These are phyloP conservation scores for Nerophis lumbriciformis DNA, from an alignment of 2,113 vertebrate species.

Conservation along the genomic window DNA sequence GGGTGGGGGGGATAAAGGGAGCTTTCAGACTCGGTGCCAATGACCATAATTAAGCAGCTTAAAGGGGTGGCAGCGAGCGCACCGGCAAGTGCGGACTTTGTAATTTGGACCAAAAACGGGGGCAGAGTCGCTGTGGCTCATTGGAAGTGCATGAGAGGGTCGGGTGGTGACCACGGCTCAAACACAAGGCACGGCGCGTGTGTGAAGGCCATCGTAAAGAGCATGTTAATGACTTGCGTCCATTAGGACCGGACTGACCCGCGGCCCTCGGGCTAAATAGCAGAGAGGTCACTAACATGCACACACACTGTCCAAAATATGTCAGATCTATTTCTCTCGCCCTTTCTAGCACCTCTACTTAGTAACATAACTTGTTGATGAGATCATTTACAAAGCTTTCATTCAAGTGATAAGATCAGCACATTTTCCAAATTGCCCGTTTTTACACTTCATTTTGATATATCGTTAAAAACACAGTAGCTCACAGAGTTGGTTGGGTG, in stretches of 20 bases:
- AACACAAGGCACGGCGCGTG: constrained; percentile 62
- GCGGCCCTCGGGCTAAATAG: constrained; percentile 21
- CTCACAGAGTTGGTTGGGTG: too few species aligned
- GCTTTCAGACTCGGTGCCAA: constrained; percentile 67
- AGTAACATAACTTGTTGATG: not conserved
- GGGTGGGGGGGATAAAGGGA: constrained; percentile 65
- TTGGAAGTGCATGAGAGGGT: constrained; percentile 61
- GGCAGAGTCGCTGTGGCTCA: constrained; percentile 54
- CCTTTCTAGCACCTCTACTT: not conserved
- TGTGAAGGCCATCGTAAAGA: constrained; percentile 50
- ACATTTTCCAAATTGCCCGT: not conserved
- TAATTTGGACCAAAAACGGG: constrained; percentile 64
- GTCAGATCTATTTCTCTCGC: not conserved
- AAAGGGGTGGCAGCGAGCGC: constrained; percentile 71
- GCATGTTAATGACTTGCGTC: constrained; percentile 60
- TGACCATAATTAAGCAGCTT: constrained; percentile 71
- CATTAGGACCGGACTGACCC: constrained; percentile 54
- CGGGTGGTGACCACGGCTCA: constrained; percentile 49
- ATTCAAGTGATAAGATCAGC: not conserved
- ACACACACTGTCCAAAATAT: constrained; percentile 15
- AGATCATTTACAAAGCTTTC: not conserved
- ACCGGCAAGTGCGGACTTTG: constrained; percentile 65
- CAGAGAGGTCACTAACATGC: not conserved
- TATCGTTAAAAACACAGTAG: too few species aligned
- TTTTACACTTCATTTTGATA: not conserved